Percentiles rank a stretch among this genome's conserved stretches.
Evolutionary conservation across 2,888 invertebrate genomes (phyloP).

Genomic region (Noctuana brunneofusca): DNA sequence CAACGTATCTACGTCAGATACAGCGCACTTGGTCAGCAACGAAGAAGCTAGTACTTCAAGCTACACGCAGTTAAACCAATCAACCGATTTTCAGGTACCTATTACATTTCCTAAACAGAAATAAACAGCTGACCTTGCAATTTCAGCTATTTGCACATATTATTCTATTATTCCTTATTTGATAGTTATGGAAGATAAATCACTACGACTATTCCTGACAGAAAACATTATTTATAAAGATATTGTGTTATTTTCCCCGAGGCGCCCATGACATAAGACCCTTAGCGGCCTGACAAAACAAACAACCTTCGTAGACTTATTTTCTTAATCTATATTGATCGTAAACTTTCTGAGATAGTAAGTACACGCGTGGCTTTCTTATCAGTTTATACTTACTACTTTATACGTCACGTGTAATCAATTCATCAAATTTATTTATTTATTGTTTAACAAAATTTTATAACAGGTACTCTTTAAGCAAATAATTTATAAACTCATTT

Average conservation of each 20-base stretch:
- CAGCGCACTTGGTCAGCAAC: constrained; percentile 65
- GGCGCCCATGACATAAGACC: constrained; percentile 18
- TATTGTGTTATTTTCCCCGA: constrained; percentile 24
- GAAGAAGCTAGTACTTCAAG: constrained; percentile 70
- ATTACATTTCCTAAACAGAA: not conserved
- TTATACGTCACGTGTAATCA: no score
- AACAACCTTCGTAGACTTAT: constrained; percentile 21
- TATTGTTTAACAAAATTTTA: no score
- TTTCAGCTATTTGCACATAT: no score
- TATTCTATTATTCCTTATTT: not conserved
- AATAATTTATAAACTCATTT: no score
- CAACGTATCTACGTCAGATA: constrained; percentile 67
- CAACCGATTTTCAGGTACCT: constrained; percentile 58
- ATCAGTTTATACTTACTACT: no score
- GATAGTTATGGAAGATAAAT: no score
- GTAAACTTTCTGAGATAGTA: not conserved
- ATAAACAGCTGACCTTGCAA: not conserved
- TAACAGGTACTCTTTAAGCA: no score
- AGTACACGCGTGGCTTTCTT: no score
- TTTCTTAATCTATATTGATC: constrained; percentile 19
- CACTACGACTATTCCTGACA: no score
- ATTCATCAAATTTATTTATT: no score
- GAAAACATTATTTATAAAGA: no score
- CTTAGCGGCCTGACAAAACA: constrained; percentile 13
- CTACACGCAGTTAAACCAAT: constrained; percentile 61